phyloP scores from a whole-genome alignment of 2,797 vertebrate genomes.

The Luscinia megarhynchos region DNA sequence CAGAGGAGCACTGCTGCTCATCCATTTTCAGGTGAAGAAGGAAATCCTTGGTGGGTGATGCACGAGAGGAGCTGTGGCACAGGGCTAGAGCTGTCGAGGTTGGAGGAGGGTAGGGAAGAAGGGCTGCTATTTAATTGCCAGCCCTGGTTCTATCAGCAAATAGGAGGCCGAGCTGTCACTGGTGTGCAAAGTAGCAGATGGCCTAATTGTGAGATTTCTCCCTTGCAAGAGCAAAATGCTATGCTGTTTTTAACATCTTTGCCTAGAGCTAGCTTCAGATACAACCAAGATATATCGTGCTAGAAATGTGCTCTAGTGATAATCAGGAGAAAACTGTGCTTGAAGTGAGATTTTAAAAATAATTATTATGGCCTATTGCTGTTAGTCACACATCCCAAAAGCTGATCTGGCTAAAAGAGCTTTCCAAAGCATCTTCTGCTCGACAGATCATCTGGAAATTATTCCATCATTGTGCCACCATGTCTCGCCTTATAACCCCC shows the following conservation, averaged over 20 bases:
- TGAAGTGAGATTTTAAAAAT: conserved; percentile 43
- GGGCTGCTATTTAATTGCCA: conserved; percentile 23
- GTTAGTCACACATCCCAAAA: conserved; percentile 41
- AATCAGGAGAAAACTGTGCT: conserved; percentile 44
- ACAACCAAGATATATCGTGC: background rate
- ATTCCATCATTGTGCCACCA: background rate
- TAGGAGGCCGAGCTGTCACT: background rate
- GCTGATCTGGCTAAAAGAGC: conserved; percentile 33
- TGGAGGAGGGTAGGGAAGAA: background rate
- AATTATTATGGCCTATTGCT: conserved; percentile 24
- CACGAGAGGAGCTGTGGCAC: fast-evolving
- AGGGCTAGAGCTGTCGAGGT: background rate
- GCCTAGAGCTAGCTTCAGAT: conserved; percentile 45
- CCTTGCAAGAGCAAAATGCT: conserved; percentile 50
- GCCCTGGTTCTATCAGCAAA: conserved; percentile 22
- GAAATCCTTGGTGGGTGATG: background rate
- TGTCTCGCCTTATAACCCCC: background rate
- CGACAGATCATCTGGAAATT: background rate
- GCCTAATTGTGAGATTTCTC: conserved; percentile 57
- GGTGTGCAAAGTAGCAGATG: conserved; percentile 60
- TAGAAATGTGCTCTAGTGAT: conserved; percentile 34
- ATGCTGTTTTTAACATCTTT: conserved; percentile 47
- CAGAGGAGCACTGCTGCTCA: background rate
- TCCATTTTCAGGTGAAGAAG: background rate
- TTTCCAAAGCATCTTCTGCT: conserved; percentile 43